Conservation (phyloP, 2,888 invertebrate genomes). For the Leptinotarsa tumamoca region DNA sequence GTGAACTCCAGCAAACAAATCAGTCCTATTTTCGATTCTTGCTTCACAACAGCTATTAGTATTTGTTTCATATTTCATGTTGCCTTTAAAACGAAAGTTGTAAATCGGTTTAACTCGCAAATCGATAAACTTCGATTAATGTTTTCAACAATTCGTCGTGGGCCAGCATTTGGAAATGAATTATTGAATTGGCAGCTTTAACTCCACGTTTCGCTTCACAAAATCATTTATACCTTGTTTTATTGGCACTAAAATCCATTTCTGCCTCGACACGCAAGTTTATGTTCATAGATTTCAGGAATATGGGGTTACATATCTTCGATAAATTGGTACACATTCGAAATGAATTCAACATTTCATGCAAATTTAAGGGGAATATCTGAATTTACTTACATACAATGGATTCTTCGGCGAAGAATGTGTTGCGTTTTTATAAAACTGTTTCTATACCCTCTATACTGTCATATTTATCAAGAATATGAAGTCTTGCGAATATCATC, state of each 20-base stretch:
- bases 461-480: too few relatives aligned
- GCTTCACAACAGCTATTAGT: not conserved
- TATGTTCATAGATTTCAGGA: not conserved
- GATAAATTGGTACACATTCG: not conserved
- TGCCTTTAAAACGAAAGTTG: not conserved
- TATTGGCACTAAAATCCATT: not conserved
- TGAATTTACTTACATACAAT: too few relatives aligned
- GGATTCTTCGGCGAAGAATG: too few relatives aligned
- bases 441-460: too few relatives aligned
- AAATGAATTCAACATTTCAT: too few relatives aligned
- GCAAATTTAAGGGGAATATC: too few relatives aligned
- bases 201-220: not conserved
- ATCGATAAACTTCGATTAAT: slow-evolving; percentile 10
- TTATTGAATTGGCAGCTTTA: slow-evolving; percentile 2
- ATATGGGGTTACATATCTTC: not conserved
- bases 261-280: not conserved
- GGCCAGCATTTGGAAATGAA: slow-evolving; percentile 2
- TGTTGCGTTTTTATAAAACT: too few relatives aligned
- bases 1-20: not conserved
- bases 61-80: not conserved
- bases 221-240: not conserved
- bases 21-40: not conserved
- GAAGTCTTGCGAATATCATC: too few relatives aligned
- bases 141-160: not conserved
- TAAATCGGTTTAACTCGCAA: not conserved